Evolutionary conservation across 2,797 vertebrate species (phyloP).

Genomic region (Tolypeutes matacus): DNA sequence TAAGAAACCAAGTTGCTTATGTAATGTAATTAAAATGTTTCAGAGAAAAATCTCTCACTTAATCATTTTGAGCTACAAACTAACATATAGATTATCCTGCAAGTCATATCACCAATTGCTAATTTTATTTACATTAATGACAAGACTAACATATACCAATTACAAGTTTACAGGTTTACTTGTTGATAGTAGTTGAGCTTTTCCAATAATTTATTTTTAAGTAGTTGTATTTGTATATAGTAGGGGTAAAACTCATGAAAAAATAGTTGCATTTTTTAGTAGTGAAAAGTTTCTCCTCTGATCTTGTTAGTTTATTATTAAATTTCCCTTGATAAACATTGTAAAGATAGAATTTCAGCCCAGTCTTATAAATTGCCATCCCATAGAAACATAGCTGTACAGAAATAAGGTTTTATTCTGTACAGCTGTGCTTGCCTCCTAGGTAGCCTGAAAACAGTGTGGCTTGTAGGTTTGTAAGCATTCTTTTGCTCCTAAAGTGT

Average conservation of each 20-base stretch:
- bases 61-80: conserved; percentile 45
- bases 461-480: neutral
- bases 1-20: too few species aligned
- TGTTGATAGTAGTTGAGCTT: conserved; percentile 90
- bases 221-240: conserved; percentile 3
- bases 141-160: conserved; percentile 16
- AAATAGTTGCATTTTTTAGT: conserved; percentile 15
- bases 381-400: conserved; percentile 27
- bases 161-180: conserved; percentile 95
- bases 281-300: neutral
- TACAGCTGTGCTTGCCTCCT: neutral
- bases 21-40: too few species aligned
- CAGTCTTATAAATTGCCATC: neutral
- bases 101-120: neutral
- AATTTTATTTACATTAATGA: conserved; percentile 71
- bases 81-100: neutral
- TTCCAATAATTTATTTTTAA: conserved; percentile 86
- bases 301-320: conserved; percentile 7
- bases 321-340: conserved; percentile 10
- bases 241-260: conserved; percentile 5
- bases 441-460: neutral
- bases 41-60: conserved; percentile 23
- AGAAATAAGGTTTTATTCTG: conserved; percentile 27
- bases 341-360: neutral
- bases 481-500: conserved; percentile 24